Base-by-base conservation (phyloP, 2,797 vertebrate genomes). In the Esox masquinongy region DNA sequence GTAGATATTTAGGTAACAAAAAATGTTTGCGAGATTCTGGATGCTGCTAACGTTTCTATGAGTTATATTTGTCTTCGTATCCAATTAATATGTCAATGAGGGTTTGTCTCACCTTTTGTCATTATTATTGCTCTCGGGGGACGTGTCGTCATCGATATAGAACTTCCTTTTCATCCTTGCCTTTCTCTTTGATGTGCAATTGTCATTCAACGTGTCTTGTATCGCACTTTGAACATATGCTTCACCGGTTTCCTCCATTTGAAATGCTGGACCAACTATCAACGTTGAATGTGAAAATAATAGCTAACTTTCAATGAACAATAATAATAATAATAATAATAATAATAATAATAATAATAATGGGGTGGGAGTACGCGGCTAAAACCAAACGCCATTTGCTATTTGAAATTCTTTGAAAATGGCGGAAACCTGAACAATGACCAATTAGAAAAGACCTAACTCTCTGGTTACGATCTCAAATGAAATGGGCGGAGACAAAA, bases 371-470 rank as follows among this genome's bases (percentile, higher is more conserved):
- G 39, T 39, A 6, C 36, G 3, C 7, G 3, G 36, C 36, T 39
- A 3, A 39, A 39, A 39, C 36, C 36, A 39, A 3, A 39, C 3
- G 36, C 7, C 36, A 6, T 39, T 39, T 39, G 36, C 36, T 39
- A 3, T 19, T 19, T 56, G 51, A 56, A 56, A 56, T 56, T 51
- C 50, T 92, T 93, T 92, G 91, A 94, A 94, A 86, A 90, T 89
- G 91, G 88, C 91, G 92, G 91, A 93, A 87, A 70, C 82, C 80
- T 69, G 73, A 72, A 66, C 34, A 51, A 31, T 4, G 69, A 75
- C 93, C 92, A 93, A 93, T 93, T 34, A 83, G 74, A 74, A 76
- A 9, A 50, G 73, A 70, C 17, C n/a, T 36, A 7, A n/a, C 19
- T 63, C n/a, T 2, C 12, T 24, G 24, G 80, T 84, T 83, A 75